phyloP scores from a whole-genome alignment of 1,140 invertebrate genomes.

The Drosophila oshimai region DNA sequence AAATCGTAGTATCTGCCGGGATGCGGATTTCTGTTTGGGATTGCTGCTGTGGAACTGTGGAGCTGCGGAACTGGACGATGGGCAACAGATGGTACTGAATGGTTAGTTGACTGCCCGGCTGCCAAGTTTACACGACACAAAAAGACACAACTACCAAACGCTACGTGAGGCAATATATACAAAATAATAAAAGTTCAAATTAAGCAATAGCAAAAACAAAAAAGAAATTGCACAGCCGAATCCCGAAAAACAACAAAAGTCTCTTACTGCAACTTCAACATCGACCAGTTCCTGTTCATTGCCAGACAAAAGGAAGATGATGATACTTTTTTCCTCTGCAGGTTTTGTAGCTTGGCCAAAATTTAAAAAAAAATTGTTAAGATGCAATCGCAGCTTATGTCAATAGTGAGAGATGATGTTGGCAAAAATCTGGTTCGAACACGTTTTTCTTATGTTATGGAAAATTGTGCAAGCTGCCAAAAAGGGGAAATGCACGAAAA shows the following conservation, averaged over 20 bases:
- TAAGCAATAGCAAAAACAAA: conserved; percentile 55
- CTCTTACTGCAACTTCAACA: conserved; percentile 7
- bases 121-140: conserved; percentile 66
- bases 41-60: conserved; percentile 8
- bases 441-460: conserved; percentile 50
- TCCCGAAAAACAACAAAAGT: conserved; percentile 23
- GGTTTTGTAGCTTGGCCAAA: conserved; percentile 27
- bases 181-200: conserved; percentile 60
- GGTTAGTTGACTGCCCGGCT: conserved; percentile 44
- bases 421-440: conserved; percentile 51
- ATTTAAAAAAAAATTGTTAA: neutral
- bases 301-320: conserved; percentile 72
- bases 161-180: conserved; percentile 50
- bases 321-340: conserved; percentile 42
- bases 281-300: conserved; percentile 58
- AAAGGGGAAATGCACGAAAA: conserved; percentile 59
- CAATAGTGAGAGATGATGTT: conserved; percentile 51
- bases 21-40: conserved; percentile 18
- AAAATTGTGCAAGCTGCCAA: conserved; percentile 50
- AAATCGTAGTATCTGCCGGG: conserved; percentile 32
- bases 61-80: conserved; percentile 8
- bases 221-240: conserved; percentile 56
- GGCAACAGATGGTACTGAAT: conserved; percentile 38
- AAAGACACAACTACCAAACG: conserved; percentile 50
- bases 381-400: conserved; percentile 62